Conservation (phyloP, 2,797 vertebrate genomes). For the Mareca strepera region DNA sequence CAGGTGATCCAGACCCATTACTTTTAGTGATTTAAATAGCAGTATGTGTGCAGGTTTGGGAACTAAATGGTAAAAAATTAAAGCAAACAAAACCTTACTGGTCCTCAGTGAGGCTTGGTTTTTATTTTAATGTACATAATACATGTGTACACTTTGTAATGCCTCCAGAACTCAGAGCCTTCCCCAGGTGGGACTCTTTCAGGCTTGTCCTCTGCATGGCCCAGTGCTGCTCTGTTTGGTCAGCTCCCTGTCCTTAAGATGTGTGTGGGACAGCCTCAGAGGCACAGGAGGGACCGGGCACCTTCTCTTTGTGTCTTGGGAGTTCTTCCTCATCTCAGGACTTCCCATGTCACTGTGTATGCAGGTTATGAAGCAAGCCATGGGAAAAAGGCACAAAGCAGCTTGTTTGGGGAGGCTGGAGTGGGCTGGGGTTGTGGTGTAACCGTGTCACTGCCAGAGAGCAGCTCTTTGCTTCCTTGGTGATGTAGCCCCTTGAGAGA, state of each 20-base stretch:
- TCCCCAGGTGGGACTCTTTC: neutral
- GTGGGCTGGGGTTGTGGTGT: fast-evolving
- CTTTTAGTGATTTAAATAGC: neutral
- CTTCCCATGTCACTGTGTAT: fast-evolving
- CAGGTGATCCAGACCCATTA: neutral
- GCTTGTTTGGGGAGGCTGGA: neutral
- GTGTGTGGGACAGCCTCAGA: neutral
- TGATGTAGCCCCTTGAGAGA: fast-evolving
- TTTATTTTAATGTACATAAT: neutral
- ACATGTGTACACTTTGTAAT: neutral
- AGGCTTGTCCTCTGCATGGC: neutral
- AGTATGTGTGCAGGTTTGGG: neutral
- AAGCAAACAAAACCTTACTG: neutral
- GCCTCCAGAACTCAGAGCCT: neutral
- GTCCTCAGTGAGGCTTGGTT: neutral
- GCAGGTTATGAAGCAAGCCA: neutral
- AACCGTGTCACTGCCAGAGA: fast-evolving
- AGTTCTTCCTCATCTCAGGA: neutral
- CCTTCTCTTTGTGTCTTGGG: neutral
- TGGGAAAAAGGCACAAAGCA: neutral
- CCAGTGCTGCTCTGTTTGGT: neutral
- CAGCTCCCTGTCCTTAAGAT: fast-evolving
- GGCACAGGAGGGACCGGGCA: neutral
- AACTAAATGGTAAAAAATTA: neutral
- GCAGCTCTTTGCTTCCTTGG: neutral